Conservation (phyloP, 1,140 invertebrate genomes). For the Drosophila kurseongensis region DNA sequence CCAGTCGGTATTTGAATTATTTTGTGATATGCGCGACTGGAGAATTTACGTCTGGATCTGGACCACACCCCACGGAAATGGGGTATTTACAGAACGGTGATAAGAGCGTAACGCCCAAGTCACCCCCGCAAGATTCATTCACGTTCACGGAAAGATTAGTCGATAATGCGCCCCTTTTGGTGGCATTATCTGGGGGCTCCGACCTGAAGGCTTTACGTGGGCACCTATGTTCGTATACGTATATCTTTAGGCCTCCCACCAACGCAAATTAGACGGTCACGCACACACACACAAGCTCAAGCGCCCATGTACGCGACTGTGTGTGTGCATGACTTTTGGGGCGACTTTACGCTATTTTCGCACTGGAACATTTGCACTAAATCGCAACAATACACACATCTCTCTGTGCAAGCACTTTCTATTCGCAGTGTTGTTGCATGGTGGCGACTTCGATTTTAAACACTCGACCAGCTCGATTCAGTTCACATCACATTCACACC, state of each 20-base stretch:
- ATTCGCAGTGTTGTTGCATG: slow-evolving; percentile 16
- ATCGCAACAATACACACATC: slow-evolving; percentile 24
- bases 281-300: slow-evolving; percentile 22
- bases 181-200: slow-evolving; percentile 26
- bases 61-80: slow-evolving; percentile 72
- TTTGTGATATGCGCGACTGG: slow-evolving; percentile 19
- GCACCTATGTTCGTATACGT: slow-evolving; percentile 19
- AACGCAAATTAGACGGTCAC: slow-evolving; percentile 34
- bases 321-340: slow-evolving; percentile 22
- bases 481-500: slow-evolving; percentile 20
- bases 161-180: slow-evolving; percentile 14
- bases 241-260: slow-evolving; percentile 37
- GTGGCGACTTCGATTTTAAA: slow-evolving; percentile 30
- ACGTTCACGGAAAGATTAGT: slow-evolving; percentile 18
- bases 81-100: slow-evolving; percentile 42
- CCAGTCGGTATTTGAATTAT: slow-evolving; percentile 10
- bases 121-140: slow-evolving; percentile 29
- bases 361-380: slow-evolving; percentile 31
- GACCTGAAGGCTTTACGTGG: slow-evolving; percentile 32
- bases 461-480: slow-evolving; percentile 9
- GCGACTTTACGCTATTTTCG: slow-evolving; percentile 23
- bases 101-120: slow-evolving; percentile 54
- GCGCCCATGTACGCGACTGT: slow-evolving; percentile 15
- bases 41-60: slow-evolving; percentile 47
- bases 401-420: slow-evolving; percentile 46